Percentiles rank a stretch among this genome's conserved stretches.
These are phyloP conservation scores for Drosophila colorata DNA, from an alignment of 2,888 invertebrate species.

Conservation along the genomic window DNA sequence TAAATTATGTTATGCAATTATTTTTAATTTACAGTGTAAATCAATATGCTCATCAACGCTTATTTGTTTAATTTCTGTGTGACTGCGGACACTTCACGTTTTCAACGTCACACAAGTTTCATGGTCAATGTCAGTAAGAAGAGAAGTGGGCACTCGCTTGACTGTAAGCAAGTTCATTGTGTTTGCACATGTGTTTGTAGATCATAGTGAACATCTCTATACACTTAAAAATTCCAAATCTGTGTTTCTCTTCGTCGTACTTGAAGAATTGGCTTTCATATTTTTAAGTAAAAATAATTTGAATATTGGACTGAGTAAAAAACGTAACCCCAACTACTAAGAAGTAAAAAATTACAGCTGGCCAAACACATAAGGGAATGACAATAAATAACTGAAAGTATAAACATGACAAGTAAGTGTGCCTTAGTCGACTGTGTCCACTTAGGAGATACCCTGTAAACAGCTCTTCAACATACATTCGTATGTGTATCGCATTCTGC, in stretches of 20 bases:
- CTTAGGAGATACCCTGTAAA: background rate
- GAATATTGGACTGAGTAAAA: conserved; percentile 13
- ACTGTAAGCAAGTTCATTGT: conserved; percentile 38
- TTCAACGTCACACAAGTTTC: conserved; percentile 67
- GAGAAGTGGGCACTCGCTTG: conserved; percentile 61
- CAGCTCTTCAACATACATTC: too few species aligned
- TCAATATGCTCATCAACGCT: background rate
- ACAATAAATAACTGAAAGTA: conserved; percentile 41
- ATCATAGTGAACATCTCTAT: background rate
- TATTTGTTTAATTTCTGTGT: conserved; percentile 5
- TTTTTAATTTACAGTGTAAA: background rate
- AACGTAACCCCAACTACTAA: conserved; percentile 18
- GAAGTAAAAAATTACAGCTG: conserved; percentile 3
- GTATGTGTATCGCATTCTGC: too few species aligned
- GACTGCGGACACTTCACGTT: conserved; percentile 40
- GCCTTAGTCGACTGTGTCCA: background rate
- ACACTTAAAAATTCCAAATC: background rate
- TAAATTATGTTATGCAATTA: background rate
- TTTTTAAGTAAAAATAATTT: conserved; percentile 13
- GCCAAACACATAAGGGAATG: conserved; percentile 33
- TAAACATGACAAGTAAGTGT: background rate
- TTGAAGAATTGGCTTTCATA: background rate
- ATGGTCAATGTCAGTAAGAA: conserved; percentile 74
- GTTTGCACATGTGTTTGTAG: background rate
- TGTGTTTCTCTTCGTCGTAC: background rate